Base-by-base conservation (phyloP, 2,797 vertebrate species). In the Coccyzus lansbergi region DNA sequence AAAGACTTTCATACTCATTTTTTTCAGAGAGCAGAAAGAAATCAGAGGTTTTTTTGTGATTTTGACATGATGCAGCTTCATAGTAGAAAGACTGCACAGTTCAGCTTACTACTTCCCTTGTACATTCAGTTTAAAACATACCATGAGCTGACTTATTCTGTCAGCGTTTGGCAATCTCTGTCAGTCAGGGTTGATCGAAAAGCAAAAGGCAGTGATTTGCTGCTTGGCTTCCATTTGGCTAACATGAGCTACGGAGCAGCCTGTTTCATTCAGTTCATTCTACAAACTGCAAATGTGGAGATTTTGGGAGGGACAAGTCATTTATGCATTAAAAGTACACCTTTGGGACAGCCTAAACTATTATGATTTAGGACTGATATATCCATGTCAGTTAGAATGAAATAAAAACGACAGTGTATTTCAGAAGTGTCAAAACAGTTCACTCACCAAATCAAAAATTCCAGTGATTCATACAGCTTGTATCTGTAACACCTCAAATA, bases 381-480 rank as follows among this genome's bases (percentile, higher is more conserved):
- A 63, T 55, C 44, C 64, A 8, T 5, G 31, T 59, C 18, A 3
- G 49, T 89, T 46, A 56, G 84, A 89, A 65, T 34, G 51, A 58
- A 83, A 87, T 81, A 81, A 83, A 93, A 89, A 65, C 74, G 76
- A 63, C 53, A 89, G 46, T 12, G 52, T 63, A 25, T 72, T 94
- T 79, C 83, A 87, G 68, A 91, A 80, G 48, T 58, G 68, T 85
- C 86, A 87, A 79, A 94, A 69, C 72, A 60, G 26, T 53, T 89
- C 84, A 56, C 20, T 42, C 62, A 42, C 60, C 70, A 38, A 65
- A 93, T 86, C 38, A 82, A 59, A 78, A 79, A 34, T 6, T 6
- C 17, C 6, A 4, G 22, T 46, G 67, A 82, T 52, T 88, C 48
- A 49, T 20, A 22, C 25, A 74, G 36, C 63, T 88, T 49, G 8